Evolutionary conservation across 2,888 invertebrate species (phyloP).

Genomic region (Carterocephalus palaemon): DNA sequence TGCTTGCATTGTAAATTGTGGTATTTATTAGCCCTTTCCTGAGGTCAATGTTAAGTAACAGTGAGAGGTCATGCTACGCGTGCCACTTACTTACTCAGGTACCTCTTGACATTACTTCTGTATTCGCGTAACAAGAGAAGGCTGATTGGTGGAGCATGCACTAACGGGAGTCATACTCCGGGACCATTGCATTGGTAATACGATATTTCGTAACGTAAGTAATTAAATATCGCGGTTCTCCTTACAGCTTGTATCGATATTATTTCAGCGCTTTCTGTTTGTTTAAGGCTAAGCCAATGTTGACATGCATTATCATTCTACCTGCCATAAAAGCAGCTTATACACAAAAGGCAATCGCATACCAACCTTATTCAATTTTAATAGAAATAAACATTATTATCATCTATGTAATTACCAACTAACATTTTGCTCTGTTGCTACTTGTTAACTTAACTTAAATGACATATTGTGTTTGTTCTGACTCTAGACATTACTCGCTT

Average conservation of each 20-base stretch:
- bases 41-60: too few species aligned
- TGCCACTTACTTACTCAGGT: neutral
- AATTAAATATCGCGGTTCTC: conserved; percentile 30
- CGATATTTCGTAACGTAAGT: conserved; percentile 56
- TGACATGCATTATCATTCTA: conserved; percentile 7
- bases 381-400: too few species aligned
- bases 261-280: conserved; percentile 18
- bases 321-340: too few species aligned
- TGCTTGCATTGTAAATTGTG: too few species aligned
- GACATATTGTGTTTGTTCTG: too few species aligned
- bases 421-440: too few species aligned
- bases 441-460: too few species aligned
- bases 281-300: neutral
- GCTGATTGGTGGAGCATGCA: conserved; percentile 61
- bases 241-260: conserved; percentile 22
- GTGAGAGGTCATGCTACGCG: conserved; percentile 5
- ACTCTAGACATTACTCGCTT: too few species aligned
- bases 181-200: conserved; percentile 61
- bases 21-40: too few species aligned
- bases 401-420: too few species aligned
- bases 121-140: conserved; percentile 54
- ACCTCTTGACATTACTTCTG: conserved; percentile 28
- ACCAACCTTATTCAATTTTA: too few species aligned
- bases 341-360: too few species aligned
- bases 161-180: conserved; percentile 68